Evolutionary conservation across 2,113 vertebrate species (phyloP), one percentile per base, ranked within the genome.

Genomic region (Naja naja): DNA sequence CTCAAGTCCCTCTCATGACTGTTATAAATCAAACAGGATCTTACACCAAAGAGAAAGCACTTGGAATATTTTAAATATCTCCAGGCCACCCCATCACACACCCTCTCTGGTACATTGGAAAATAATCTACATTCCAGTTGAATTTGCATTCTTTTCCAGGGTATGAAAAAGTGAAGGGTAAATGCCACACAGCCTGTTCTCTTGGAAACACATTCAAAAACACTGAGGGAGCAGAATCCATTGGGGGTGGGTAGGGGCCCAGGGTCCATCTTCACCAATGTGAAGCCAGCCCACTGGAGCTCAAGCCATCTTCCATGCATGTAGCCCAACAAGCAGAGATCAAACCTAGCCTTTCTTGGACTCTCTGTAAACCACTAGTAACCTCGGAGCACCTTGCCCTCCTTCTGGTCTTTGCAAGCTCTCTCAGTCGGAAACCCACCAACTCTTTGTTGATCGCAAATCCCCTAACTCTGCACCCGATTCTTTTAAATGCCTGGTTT

Each of bases 61-160:
- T 88, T 74, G 86, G 49, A 58, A 92, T 92, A 54, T 74, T 92
- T 92, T 43, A 54, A 92, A 92, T 88, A 88, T 30, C 87, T 88
- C n/a, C 86, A n/a, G 10, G 47, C 85, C 45, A 39, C n/a, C 64
- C 53, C 14, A 16, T 53, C 10, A 16, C 69, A 14, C 69, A 39
- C 69, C 18, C 69, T 39, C 69, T 39, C n/a, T 7, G 69, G n/a
- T 39, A 39, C 34, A 7, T 3, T 39, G 69, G 69, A 81, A 81
- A 39, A 81, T 18, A 81, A 7, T 18, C 69, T 39, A 3, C 69
- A 39, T 81, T 81, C 74, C 74, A 81, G 34, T 9, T 81, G 74
- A 81, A 81, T 43, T 88, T 11, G 34, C 87, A 89, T 92, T 92
- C 91, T 92, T 88, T 11, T 53, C 30, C 58, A 69, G 27, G 18